Evolutionary conservation across 2,888 invertebrate genomes (phyloP), one percentile per base, ranked within the genome.

Genomic region (Hofmannophila pseudospretella): DNA sequence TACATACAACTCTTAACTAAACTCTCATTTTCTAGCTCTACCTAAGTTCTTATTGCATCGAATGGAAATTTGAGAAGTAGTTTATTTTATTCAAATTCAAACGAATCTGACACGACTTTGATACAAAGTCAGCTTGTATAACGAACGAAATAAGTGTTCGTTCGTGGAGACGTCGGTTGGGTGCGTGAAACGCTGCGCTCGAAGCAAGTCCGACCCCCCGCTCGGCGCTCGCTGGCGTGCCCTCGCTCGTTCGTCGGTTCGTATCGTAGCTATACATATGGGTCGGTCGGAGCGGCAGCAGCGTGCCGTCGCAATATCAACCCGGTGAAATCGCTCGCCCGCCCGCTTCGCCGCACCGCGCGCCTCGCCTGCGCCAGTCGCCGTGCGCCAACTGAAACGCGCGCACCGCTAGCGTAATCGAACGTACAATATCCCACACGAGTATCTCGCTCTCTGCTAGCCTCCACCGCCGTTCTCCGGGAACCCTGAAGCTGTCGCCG

Each of bases 261-360:
- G 22, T 10, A 23, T 55, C 58, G 65, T 71, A 74, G 75, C 68
- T 81, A 79, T 82, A 81, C 78, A 72, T 81, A 78, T 79, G 77
- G 75, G 76, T 74, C 73, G 77, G 71, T 71, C 71, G 67, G 67
- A 73, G 63, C 62, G 61, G 51, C 57, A 49, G 51, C 72, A 68
- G 73, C 75, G 71, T 77, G 77, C 80, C 80, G 78, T 78, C 82
- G 82, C 82, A 81, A 80, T 84, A 84, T 84, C 82, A 79, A 79
- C 81, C 79, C 85, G 82, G 85, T 85, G 84, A 85, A 84, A 86
- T 84, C 85, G 81, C 80, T 77, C 82, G 80, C 82, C 81, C 81
- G 80, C 80, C 68, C 79, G 74, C 62, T 78, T 68, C 80, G 73
- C 62, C 80, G 70, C 80, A 71, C 78, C 80, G 71, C 81, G 67